Conservation (phyloP, 2,888 invertebrate genomes). For the Cephus runcator region DNA sequence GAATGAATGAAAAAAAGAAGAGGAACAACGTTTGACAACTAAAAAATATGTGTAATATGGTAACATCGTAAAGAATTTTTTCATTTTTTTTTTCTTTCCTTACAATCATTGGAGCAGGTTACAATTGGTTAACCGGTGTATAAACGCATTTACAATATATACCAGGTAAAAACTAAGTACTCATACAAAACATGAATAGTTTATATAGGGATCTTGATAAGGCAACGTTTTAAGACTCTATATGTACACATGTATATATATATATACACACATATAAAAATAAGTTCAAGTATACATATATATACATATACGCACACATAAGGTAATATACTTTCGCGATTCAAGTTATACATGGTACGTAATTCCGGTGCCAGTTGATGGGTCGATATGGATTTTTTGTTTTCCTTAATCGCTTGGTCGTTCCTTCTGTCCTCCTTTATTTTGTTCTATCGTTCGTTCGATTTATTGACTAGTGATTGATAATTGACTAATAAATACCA, state of each 20-base stretch:
- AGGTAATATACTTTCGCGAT: not conserved
- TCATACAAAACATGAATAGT: conserved; percentile 28
- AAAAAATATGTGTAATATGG: conserved; percentile 1
- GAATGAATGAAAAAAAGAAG: not conserved
- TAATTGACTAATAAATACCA: conserved; percentile 48
- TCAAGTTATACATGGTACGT: not conserved
- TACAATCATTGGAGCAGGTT: conserved; percentile 25
- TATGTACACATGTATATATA: not conserved
- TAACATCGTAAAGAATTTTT: conserved; percentile 27
- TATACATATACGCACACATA: not conserved
- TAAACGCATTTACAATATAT: conserved; percentile 1
- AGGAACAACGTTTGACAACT: not conserved
- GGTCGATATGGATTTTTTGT: not conserved
- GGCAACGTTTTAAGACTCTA: not conserved
- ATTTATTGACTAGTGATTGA: conserved; percentile 40
- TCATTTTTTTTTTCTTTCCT: conserved; percentile 22
- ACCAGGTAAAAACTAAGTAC: conserved; percentile 38
- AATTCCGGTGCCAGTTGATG: not conserved
- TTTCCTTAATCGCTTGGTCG: not conserved
- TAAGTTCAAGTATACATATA: not conserved
- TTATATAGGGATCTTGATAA: not conserved
- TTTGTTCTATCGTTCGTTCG: conserved; percentile 14
- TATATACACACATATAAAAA: not conserved
- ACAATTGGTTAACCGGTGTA: conserved; percentile 21
- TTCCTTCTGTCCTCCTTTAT: conserved; percentile 4